Evolutionary conservation across 1,140 invertebrate genomes (phyloP).

Genomic region (Hypsibius dujardini): DNA sequence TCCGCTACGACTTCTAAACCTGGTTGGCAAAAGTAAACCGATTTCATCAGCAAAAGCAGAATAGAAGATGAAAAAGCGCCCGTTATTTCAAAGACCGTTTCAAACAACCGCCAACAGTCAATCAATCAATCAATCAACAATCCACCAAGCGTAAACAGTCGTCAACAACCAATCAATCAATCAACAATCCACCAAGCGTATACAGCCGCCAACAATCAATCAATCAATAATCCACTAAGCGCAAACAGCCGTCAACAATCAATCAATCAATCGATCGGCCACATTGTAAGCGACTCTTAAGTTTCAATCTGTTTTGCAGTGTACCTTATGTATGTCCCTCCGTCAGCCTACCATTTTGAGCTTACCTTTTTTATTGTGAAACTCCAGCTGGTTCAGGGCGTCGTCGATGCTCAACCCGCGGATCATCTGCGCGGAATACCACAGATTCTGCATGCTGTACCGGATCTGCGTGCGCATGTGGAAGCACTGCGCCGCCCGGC

Average conservation of each 20-base stretch:
- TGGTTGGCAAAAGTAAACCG: too few relatives aligned
- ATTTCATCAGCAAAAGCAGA: too few relatives aligned
- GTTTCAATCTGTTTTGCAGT: too few relatives aligned
- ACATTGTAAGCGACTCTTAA: not conserved
- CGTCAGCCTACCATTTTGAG: not conserved
- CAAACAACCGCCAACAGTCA: too few relatives aligned
- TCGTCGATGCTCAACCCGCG: constrained; percentile 81
- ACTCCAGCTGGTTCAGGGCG: constrained; percentile 70
- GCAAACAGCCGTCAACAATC: not conserved
- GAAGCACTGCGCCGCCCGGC: not conserved
- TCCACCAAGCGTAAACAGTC: too few relatives aligned
- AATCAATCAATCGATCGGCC: too few relatives aligned
- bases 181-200: too few relatives aligned
- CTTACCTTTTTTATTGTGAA: constrained; percentile 58
- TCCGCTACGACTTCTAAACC: not conserved
- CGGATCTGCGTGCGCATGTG: not conserved
- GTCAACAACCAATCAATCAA: too few relatives aligned
- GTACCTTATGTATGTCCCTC: not conserved
- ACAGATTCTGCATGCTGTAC: not conserved
- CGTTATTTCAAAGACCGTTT: too few relatives aligned
- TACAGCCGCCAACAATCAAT: constrained; percentile 15
- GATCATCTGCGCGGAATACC: constrained; percentile 24
- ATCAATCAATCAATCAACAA: too few relatives aligned
- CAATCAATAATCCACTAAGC: too few relatives aligned
- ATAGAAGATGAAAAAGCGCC: too few relatives aligned